Conservation (phyloP, 2,888 invertebrate species). For the Lasioglossum calceatum region DNA sequence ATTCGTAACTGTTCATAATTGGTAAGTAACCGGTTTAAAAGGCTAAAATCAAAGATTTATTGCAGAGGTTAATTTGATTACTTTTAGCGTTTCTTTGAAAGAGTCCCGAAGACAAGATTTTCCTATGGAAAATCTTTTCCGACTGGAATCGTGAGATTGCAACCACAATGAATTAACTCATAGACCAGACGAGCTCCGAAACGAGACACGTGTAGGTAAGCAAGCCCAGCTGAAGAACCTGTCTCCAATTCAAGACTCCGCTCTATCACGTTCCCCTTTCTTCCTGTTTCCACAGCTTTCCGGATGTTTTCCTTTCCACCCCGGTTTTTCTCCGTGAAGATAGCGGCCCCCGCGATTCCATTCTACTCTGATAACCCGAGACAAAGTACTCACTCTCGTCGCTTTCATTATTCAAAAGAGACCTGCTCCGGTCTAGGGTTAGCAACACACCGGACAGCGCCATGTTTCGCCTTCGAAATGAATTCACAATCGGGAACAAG, state of each 20-base stretch:
- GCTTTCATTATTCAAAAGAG: conserved; percentile 5
- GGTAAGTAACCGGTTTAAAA: too few relatives aligned
- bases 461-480: background rate
- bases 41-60: too few relatives aligned
- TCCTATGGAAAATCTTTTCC: background rate
- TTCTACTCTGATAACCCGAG: conserved; percentile 13
- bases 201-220: conserved; percentile 6
- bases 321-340: background rate
- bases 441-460: background rate
- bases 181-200: background rate
- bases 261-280: conserved; percentile 8
- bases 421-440: background rate
- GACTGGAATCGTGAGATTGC: background rate
- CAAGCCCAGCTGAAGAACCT: background rate
- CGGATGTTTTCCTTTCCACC: conserved; percentile 20
- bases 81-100: background rate
- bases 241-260: background rate
- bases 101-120: background rate
- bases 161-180: background rate
- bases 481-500: background rate
- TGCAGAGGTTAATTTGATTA: background rate
- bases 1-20: too few relatives aligned
- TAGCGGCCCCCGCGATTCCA: background rate
- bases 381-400: conserved; percentile 19
- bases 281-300: conserved; percentile 39